Percentiles rank a stretch among this genome's conserved stretches.
Conservation (phyloP, 1,140 invertebrate species). For the Diuraphis noxia region DNA sequence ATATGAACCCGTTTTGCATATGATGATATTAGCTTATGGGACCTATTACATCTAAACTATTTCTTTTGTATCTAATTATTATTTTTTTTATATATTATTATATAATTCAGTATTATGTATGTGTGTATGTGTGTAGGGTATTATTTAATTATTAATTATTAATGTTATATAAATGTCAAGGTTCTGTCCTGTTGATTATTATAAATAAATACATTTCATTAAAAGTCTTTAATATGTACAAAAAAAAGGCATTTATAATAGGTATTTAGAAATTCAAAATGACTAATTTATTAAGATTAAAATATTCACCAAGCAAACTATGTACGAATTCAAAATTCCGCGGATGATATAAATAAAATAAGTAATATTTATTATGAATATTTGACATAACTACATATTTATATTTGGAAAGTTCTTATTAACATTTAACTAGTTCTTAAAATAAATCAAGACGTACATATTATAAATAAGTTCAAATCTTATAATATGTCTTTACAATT, state of each 20-base stretch:
- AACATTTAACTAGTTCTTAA: background rate
- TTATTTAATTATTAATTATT: too few species aligned
- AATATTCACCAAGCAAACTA: background rate
- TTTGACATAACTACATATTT: background rate
- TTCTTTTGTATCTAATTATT: too few species aligned
- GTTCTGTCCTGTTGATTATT: too few species aligned
- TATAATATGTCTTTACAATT: background rate
- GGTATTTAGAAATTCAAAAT: background rate
- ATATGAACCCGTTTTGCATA: too few species aligned
- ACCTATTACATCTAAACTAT: too few species aligned
- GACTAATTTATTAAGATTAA: background rate
- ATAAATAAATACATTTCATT: too few species aligned
- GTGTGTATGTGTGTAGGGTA: too few species aligned
- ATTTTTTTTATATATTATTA: too few species aligned
- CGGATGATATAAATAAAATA: background rate
- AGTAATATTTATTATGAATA: background rate
- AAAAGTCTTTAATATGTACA: background rate
- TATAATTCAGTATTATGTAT: too few species aligned
- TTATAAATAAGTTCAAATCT: background rate
- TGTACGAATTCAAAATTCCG: background rate
- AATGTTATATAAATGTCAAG: too few species aligned
- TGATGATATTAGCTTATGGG: too few species aligned
- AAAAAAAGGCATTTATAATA: background rate
- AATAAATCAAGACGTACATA: background rate
- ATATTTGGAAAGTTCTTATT: background rate